Percentiles rank a stretch among this genome's conserved stretches.
Conservation (phyloP, 2,888 invertebrate species). For the Schizotus pectinicornis region DNA sequence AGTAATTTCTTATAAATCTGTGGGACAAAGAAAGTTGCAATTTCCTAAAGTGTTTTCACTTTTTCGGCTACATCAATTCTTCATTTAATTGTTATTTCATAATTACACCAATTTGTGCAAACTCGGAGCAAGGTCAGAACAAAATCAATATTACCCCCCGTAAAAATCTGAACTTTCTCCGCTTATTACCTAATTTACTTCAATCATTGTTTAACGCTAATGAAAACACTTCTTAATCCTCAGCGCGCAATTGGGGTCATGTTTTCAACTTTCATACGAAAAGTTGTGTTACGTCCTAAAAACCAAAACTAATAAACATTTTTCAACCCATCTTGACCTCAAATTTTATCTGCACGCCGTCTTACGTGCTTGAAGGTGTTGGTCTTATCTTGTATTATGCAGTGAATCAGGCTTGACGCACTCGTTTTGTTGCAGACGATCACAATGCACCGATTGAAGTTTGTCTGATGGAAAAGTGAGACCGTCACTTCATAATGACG, state of each 20-base stretch:
- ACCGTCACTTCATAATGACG: slow-evolving; percentile 18
- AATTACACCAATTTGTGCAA: not conserved
- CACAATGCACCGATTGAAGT: slow-evolving; percentile 4
- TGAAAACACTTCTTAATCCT: not conserved
- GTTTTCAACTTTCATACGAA: no score
- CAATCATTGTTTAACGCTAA: not conserved
- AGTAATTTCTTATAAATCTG: slow-evolving; percentile 5
- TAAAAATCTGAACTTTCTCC: no score
- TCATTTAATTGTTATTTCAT: slow-evolving; percentile 2
- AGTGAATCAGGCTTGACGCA: no score
- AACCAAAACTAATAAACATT: no score
- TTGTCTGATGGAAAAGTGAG: slow-evolving; percentile 11
- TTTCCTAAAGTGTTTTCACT: slow-evolving; percentile 2
- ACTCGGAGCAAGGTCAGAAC: no score
- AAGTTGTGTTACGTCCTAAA: no score
- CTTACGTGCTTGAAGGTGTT: no score
- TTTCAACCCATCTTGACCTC: no score
- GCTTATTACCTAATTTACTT: not conserved
- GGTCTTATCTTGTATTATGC: no score
- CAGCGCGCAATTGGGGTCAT: no score
- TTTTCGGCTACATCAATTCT: not conserved
- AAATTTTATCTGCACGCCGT: no score
- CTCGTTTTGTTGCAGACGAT: slow-evolving; percentile 10
- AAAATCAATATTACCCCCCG: no score
- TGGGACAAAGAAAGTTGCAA: slow-evolving; percentile 5